phyloP scores from a whole-genome alignment of 2,888 invertebrate genomes.

The Alsophila aescularia region DNA sequence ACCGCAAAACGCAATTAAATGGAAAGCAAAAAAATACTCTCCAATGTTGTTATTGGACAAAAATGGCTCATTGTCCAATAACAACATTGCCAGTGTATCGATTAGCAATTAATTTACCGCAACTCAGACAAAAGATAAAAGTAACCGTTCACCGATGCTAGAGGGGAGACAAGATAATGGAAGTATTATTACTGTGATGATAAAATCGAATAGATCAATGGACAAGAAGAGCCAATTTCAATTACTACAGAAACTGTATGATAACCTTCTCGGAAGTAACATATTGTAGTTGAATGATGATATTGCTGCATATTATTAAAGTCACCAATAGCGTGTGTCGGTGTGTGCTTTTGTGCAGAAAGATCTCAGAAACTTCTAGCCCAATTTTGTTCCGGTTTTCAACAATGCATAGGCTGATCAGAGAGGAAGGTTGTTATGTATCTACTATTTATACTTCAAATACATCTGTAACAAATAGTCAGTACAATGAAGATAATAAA shows the following conservation, averaged over 20 bases:
- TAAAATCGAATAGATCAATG: slow-evolving; percentile 18
- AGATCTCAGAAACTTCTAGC: no score
- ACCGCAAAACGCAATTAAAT: no score
- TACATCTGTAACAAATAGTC: no score
- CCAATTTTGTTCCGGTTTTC: no score
- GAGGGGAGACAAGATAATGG: slow-evolving; percentile 30
- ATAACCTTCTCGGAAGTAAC: slow-evolving; percentile 7
- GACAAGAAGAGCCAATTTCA: slow-evolving; percentile 25
- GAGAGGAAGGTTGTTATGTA: no score
- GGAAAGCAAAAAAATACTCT: not conserved
- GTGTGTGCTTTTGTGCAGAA: no score
- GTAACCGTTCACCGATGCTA: slow-evolving; percentile 25
- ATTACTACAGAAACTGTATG: slow-evolving; percentile 9
- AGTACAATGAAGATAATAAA: no score
- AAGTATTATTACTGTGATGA: slow-evolving; percentile 25
- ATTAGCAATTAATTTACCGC: slow-evolving; percentile 39
- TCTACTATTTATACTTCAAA: no score
- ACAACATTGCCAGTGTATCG: slow-evolving; percentile 25
- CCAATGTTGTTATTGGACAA: no score
- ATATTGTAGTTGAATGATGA: not conserved
- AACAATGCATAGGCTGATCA: no score
- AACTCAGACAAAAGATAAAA: slow-evolving; percentile 33
- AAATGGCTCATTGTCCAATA: slow-evolving; percentile 27
- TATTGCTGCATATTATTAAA: not conserved
- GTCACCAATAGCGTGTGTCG: no score